Percentiles rank a stretch among this genome's conserved stretches.
Conservation (phyloP, 2,113 vertebrate genomes). For the Pachyramphus minor region DNA sequence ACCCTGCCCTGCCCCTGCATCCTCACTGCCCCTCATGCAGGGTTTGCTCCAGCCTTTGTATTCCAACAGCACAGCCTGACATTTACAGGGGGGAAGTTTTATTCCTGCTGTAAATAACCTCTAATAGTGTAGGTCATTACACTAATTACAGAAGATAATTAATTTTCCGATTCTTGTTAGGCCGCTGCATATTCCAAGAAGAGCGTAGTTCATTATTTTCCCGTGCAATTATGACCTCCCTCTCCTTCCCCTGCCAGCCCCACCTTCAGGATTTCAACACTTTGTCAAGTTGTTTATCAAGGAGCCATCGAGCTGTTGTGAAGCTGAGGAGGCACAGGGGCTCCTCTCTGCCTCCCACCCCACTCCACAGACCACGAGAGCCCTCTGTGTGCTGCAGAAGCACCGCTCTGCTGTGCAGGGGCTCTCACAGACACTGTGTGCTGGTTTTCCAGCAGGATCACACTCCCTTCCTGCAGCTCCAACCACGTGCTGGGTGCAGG, state of each 20-base stretch:
- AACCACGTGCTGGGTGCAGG: not conserved
- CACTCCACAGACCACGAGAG: not conserved
- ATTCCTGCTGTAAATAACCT: slow-evolving; percentile 76
- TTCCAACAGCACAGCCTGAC: slow-evolving; percentile 3
- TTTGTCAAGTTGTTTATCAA: slow-evolving; percentile 33
- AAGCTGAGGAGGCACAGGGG: not conserved
- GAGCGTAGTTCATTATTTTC: slow-evolving; percentile 55
- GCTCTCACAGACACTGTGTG: rapidly evolving
- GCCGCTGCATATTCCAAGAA: slow-evolving; percentile 46
- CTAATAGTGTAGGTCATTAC: slow-evolving; percentile 71
- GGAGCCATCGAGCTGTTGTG: not conserved
- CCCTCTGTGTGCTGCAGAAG: not conserved
- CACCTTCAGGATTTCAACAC: slow-evolving; percentile 32
- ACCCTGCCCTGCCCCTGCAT: not conserved
- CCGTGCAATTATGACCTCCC: slow-evolving; percentile 25
- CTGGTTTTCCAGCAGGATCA: not conserved
- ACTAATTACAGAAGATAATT: slow-evolving; percentile 76
- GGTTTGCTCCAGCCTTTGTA: not conserved
- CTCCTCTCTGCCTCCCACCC: slow-evolving; percentile 7
- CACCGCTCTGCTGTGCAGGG: not conserved
- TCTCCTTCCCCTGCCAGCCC: slow-evolving; percentile 1
- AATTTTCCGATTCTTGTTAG: slow-evolving; percentile 70
- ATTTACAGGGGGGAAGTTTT: slow-evolving; percentile 67
- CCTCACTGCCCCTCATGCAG: not conserved
- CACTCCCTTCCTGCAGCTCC: not conserved